These are phyloP conservation scores for Calliopum simillimum DNA, from an alignment of 2,888 invertebrate species.

Conservation along the genomic window DNA sequence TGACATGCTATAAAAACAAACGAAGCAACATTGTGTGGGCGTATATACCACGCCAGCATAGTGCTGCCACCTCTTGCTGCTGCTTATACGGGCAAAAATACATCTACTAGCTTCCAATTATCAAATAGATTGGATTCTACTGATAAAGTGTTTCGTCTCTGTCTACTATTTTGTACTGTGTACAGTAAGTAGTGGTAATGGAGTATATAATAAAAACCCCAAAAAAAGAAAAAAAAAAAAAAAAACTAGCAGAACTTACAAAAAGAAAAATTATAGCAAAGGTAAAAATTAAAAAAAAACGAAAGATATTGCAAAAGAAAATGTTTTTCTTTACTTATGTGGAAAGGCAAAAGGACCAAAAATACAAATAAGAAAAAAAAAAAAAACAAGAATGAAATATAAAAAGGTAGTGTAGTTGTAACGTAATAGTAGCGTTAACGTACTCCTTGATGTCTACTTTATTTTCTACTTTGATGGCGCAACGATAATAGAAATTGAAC, in stretches of 20 bases:
- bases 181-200: not conserved
- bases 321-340: not conserved
- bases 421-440: slow-evolving; percentile 28
- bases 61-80: no score
- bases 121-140: slow-evolving; percentile 29
- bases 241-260: not conserved
- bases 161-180: not conserved
- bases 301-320: not conserved
- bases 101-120: slow-evolving; percentile 14
- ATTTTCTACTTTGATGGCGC: slow-evolving; percentile 32
- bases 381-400: not conserved
- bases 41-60: not conserved
- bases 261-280: not conserved
- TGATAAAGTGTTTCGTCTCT: slow-evolving; percentile 25
- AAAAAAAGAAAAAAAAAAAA: not conserved
- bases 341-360: not conserved
- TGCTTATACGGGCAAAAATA: no score
- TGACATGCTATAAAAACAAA: slow-evolving; percentile 17
- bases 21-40: slow-evolving; percentile 23
- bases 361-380: not conserved
- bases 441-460: slow-evolving; percentile 33
- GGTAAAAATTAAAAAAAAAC: not conserved
- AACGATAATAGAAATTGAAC: slow-evolving; percentile 35
- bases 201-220: not conserved
- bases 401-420: slow-evolving; percentile 23